Percentiles rank a stretch among this genome's conserved stretches.
Evolutionary conservation across 2,888 invertebrate genomes (phyloP).

Genomic region (Diplolepis rosae): DNA sequence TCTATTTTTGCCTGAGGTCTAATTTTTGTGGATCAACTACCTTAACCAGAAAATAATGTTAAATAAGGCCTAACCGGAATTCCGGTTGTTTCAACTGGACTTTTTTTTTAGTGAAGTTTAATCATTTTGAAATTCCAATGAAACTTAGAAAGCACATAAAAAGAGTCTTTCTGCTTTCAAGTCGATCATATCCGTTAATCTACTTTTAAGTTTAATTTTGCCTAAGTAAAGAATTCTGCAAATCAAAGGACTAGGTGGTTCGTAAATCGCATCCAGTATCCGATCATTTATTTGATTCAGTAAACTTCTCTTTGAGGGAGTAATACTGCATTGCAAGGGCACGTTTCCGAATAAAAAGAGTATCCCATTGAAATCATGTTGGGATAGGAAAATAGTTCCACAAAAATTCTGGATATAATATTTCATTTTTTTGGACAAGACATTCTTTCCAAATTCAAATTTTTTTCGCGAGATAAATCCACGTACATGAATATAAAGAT

Average conservation of each 20-base stretch:
- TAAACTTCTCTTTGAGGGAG: slow-evolving; percentile 24
- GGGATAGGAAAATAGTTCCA: background rate
- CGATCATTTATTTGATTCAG: slow-evolving; percentile 17
- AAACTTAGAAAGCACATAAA: too few species aligned
- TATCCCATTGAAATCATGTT: background rate
- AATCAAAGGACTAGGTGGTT: slow-evolving; percentile 2
- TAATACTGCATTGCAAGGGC: slow-evolving; percentile 8
- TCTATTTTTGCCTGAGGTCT: too few species aligned
- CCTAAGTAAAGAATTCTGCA: background rate
- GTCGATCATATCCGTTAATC: background rate
- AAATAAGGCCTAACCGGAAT: too few species aligned
- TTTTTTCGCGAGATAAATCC: too few species aligned
- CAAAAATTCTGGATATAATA: too few species aligned
- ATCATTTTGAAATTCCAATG: background rate
- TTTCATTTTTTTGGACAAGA: too few species aligned
- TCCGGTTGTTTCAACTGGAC: too few species aligned
- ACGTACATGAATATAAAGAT: too few species aligned
- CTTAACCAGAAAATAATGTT: too few species aligned
- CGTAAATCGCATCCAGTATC: slow-evolving; percentile 26
- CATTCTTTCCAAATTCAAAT: too few species aligned
- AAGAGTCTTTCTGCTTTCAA: background rate
- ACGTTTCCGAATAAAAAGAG: background rate
- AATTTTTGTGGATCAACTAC: too few species aligned
- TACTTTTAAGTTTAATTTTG: slow-evolving; percentile 10
- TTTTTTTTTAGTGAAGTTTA: too few species aligned